Conservation (phyloP, 1,140 invertebrate genomes). For the Wiebesia pumilae region DNA sequence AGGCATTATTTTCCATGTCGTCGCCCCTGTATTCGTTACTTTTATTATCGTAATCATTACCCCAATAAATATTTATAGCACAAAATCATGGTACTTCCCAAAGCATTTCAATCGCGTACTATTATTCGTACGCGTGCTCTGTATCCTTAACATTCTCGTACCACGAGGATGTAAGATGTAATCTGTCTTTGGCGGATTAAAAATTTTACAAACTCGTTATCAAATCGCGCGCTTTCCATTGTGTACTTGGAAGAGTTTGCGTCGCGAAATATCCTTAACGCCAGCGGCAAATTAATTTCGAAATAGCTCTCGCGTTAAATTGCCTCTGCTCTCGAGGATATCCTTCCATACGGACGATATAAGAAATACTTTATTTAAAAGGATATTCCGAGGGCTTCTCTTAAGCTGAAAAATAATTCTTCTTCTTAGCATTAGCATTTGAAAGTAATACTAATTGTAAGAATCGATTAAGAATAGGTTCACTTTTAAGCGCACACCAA, state of each 20-base stretch:
- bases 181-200: constrained; percentile 19
- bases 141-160: constrained; percentile 22
- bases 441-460: neutral
- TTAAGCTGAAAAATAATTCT: neutral
- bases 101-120: neutral
- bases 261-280: neutral
- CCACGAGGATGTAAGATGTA: neutral
- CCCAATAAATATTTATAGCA: constrained; percentile 34
- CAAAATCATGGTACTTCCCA: neutral
- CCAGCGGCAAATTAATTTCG: constrained; percentile 9
- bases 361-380: neutral
- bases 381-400: neutral
- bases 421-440: neutral
- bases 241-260: neutral
- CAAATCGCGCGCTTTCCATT: constrained; percentile 2
- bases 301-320: constrained; percentile 4
- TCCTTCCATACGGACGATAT: neutral
- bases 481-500: neutral
- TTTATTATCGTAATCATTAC: constrained; percentile 32
- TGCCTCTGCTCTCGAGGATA: neutral
- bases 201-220: neutral
- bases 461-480: neutral
- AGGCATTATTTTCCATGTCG: neutral
- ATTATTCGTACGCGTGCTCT: neutral
- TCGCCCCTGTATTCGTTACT: constrained; percentile 8